Evolutionary conservation across 2,113 vertebrate genomes (phyloP), one percentile per base, ranked within the genome.

Genomic region (Pleuronectes platessa): DNA sequence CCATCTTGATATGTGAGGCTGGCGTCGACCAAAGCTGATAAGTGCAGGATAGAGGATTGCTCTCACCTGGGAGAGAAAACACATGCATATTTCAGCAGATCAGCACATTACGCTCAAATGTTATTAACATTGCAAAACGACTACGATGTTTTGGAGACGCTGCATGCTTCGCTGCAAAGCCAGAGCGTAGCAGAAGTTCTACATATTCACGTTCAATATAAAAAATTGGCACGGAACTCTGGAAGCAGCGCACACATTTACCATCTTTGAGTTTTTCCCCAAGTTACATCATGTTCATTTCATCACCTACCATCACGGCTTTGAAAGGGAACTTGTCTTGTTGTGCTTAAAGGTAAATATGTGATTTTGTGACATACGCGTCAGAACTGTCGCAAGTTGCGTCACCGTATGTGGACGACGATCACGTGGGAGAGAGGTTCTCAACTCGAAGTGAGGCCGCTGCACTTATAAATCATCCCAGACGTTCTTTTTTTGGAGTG

Each of bases 11-110:
- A 76, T 68, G 81, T 15, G 71, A 87, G 81, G 86, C 81, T 83
- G 83, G 76, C 60, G 24, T 85, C 73, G 75, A 85, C 90, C 84
- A 77, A 87, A 90, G 86, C 84, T 89, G 87, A 90, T 91, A 73
- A 91, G 81, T 80, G 86, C 75, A 55, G 81, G 76, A 77, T 68
- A 72, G 72, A 89, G 74, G 31, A 54, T 68, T 55, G 75, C 80
- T 86, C 77, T 86, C 79, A 90, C 83, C 89, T 87, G 75, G 78
- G 74, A 40, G 74, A 40, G 55, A 81, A 71, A 87, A 53, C 20
- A 61, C 69, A 74, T 76, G 60, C 61, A 77, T 76, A 80, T 86
- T 89, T 80, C 54, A 78, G 75, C 69, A 79, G 81, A 78, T 82
- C 71, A 37, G 40, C 65, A 53, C 47, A 27, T 63, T 56, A 45